Conservation (phyloP, 2,113 vertebrate species). For the Eulemur macaco region DNA sequence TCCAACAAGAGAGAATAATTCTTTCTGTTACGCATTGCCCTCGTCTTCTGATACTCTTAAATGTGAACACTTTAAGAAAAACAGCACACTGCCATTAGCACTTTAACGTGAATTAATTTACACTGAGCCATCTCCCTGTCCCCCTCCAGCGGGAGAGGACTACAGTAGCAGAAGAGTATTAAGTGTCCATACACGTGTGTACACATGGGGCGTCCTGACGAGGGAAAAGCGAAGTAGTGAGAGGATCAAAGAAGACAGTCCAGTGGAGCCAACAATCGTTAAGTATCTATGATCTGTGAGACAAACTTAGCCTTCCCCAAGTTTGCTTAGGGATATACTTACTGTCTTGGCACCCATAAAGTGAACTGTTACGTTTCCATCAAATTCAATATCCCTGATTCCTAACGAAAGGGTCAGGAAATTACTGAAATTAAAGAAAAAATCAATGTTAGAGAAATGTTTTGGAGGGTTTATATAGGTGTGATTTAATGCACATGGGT, state of each 20-base stretch:
- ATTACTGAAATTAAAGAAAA: neutral
- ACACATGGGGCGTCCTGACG: neutral
- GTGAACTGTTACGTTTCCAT: neutral
- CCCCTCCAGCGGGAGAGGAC: neutral
- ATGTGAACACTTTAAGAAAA: neutral
- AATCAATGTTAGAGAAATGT: neutral
- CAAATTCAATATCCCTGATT: neutral
- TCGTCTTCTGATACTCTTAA: conserved; percentile 23
- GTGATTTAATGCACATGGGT: neutral
- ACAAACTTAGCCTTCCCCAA: neutral
- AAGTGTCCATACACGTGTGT: neutral
- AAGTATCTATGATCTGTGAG: neutral
- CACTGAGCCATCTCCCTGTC: neutral
- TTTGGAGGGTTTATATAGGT: neutral
- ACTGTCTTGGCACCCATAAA: neutral
- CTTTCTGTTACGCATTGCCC: neutral
- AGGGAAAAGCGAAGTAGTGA: neutral
- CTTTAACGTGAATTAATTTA: neutral
- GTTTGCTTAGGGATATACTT: neutral
- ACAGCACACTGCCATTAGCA: neutral
- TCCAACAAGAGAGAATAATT: neutral
- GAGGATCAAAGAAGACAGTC: neutral
- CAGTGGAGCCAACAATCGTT: neutral
- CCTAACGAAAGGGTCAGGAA: neutral
- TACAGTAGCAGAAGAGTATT: neutral